A percentile compares a stretch with the other conserved stretches of the same genome.
Conservation (phyloP, 2,888 invertebrate genomes). For the Sialis fuliginosa region DNA sequence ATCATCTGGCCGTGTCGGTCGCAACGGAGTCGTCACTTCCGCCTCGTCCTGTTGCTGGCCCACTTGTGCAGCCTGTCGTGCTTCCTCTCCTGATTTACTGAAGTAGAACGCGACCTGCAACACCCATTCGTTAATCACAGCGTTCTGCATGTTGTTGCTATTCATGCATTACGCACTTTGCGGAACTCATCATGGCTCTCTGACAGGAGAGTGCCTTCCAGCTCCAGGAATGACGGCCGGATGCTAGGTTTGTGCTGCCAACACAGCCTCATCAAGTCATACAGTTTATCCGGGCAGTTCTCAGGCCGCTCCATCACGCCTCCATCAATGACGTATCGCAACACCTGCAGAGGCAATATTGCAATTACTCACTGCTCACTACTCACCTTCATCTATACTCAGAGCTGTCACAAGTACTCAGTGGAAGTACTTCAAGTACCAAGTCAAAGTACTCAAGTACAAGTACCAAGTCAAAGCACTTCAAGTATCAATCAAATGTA, state of each 20-base stretch:
- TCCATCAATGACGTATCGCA: slow-evolving; percentile 77
- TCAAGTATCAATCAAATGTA: too few species aligned
- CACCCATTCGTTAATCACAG: background rate
- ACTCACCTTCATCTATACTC: too few species aligned
- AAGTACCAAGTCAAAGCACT: too few species aligned
- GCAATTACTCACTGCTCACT: too few species aligned
- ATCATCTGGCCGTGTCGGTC: slow-evolving; percentile 16
- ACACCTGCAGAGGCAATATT: slow-evolving; percentile 21
- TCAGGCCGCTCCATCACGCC: slow-evolving; percentile 91
- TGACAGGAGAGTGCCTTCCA: slow-evolving; percentile 55
- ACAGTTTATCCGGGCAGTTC: slow-evolving; percentile 84
- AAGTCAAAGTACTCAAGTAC: too few species aligned
- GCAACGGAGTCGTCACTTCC: slow-evolving; percentile 23
- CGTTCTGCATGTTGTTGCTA: too few species aligned
- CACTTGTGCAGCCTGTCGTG: slow-evolving; percentile 16
- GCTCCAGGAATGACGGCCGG: slow-evolving; percentile 72
- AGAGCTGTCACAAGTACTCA: too few species aligned
- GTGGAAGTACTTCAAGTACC: too few species aligned
- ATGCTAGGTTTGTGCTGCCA: slow-evolving; percentile 71
- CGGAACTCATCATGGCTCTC: slow-evolving; percentile 40
- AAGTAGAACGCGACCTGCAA: slow-evolving; percentile 44
- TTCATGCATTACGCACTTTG: slow-evolving; percentile 28
- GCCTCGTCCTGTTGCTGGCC: slow-evolving; percentile 2
- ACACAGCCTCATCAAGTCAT: slow-evolving; percentile 78
- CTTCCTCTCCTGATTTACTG: slow-evolving; percentile 34